phyloP scores from a whole-genome alignment of 1,140 invertebrate genomes.

The Mylabris phalerata region DNA sequence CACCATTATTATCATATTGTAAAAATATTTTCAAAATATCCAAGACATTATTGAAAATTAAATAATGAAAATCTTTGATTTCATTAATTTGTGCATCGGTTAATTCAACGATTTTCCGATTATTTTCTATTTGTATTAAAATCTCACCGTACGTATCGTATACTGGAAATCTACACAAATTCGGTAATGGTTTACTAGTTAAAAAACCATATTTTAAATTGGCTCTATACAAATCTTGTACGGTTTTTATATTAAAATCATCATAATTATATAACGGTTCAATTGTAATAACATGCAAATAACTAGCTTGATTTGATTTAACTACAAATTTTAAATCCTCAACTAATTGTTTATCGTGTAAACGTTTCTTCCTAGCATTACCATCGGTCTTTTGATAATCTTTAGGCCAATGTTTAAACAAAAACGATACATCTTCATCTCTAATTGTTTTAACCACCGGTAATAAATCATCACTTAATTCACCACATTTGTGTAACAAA shows the following conservation, averaged over 20 bases:
- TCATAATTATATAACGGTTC: constrained; percentile 25
- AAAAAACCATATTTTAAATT: constrained; percentile 51
- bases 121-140: constrained; percentile 51
- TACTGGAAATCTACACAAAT: constrained; percentile 69
- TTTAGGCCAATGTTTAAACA: constrained; percentile 50
- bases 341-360: constrained; percentile 29
- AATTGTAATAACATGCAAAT: constrained; percentile 36
- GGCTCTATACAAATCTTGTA: constrained; percentile 30
- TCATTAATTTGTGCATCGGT: constrained; percentile 47
- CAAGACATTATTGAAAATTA: constrained; percentile 66
- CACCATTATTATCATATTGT: constrained; percentile 57
- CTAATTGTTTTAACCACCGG: constrained; percentile 56
- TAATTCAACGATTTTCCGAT: constrained; percentile 49
- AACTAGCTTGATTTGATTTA: constrained; percentile 11
- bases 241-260: constrained; percentile 14
- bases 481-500: constrained; percentile 61
- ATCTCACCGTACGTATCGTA: constrained; percentile 80
- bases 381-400: constrained; percentile 37
- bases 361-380: constrained; percentile 22
- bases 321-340: background rate
- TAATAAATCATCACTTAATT: constrained; percentile 71
- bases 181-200: constrained; percentile 49
- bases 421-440: constrained; percentile 36
- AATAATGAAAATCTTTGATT: constrained; percentile 52
- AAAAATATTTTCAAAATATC: constrained; percentile 71